phyloP scores from a whole-genome alignment of 30 jellyfish, hydroid and myxozoan genomes.

The Sanderia malayensis region DNA sequence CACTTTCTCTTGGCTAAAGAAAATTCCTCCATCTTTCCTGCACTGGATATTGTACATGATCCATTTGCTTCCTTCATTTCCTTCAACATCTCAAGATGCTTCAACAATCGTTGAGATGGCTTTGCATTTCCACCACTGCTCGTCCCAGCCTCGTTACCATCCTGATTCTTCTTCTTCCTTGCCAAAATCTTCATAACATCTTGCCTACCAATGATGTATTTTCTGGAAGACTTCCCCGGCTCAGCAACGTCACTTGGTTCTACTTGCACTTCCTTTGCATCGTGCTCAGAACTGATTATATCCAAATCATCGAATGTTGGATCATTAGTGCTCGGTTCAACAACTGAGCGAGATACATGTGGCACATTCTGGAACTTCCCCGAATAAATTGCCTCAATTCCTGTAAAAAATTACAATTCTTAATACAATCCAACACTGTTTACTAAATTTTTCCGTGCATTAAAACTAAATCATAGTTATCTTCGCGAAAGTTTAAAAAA shows the following conservation, averaged over 20 bases:
- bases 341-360: conserved; percentile 28
- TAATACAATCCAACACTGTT: too few species aligned
- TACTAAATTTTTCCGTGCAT: too few species aligned
- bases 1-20: not conserved
- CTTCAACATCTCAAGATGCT: not conserved
- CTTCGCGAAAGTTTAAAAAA: too few species aligned
- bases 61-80: not conserved
- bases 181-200: not conserved
- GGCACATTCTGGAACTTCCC: too few species aligned
- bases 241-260: not conserved
- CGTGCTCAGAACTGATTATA: not conserved
- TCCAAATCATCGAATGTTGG: conserved; percentile 10
- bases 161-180: not conserved
- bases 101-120: not conserved
- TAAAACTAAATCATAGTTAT: too few species aligned
- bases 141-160: not conserved
- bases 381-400: too few species aligned
- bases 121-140: not conserved
- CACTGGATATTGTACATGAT: not conserved
- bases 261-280: not conserved
- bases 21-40: not conserved
- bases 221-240: not conserved
- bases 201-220: conserved; percentile 2
- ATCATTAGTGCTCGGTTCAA: conserved; percentile 33
- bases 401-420: too few species aligned